These are phyloP conservation scores for Myathropa florea DNA, from an alignment of 2,888 invertebrate genomes.

Conservation along the genomic window DNA sequence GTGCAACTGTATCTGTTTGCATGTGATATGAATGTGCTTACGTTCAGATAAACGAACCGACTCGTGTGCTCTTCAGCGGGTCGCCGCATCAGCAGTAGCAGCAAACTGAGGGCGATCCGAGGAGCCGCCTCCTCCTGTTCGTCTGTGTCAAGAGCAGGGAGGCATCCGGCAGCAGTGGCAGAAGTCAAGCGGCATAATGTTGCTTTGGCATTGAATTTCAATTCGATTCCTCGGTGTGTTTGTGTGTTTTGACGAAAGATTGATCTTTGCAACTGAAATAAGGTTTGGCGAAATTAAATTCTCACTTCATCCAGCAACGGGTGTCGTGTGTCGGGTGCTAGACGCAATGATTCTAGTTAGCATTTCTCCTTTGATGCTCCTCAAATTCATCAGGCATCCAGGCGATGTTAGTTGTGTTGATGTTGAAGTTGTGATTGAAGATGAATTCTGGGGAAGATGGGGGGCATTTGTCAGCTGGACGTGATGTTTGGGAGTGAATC, in stretches of 20 bases:
- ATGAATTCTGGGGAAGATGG: neutral
- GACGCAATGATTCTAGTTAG: neutral
- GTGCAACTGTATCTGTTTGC: conserved; percentile 55
- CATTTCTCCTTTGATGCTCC: neutral
- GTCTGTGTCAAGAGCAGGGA: neutral
- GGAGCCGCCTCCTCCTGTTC: neutral
- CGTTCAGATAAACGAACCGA: conserved; percentile 11
- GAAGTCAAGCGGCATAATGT: neutral
- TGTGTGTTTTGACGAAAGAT: neutral
- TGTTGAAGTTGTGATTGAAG: neutral
- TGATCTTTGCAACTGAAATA: neutral
- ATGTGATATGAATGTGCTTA: conserved; percentile 49
- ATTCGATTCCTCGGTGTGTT: neutral
- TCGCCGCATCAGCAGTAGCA: neutral
- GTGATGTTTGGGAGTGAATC: neutral
- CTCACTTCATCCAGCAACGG: neutral
- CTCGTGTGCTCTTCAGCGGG: neutral
- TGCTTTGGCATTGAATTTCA: neutral
- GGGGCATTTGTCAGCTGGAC: neutral
- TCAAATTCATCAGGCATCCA: neutral
- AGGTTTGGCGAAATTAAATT: neutral
- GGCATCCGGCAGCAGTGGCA: neutral
- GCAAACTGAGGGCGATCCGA: neutral
- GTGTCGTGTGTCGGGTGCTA: neutral
- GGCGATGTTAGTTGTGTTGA: neutral